These are phyloP conservation scores for Clarias pachynema DNA, from an alignment of 2,797 vertebrate species.

Conservation along the genomic window DNA sequence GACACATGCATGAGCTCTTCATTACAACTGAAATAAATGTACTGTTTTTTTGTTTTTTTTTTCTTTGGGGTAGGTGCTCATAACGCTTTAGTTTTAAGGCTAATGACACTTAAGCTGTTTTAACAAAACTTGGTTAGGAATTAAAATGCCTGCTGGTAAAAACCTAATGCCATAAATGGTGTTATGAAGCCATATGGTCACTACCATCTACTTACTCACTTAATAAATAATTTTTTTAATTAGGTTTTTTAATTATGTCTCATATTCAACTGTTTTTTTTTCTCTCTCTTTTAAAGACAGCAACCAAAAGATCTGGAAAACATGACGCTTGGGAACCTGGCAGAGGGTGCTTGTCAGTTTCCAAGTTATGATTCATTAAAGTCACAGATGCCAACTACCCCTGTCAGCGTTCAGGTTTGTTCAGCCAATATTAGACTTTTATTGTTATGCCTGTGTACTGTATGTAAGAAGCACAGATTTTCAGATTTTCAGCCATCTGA, in stretches of 20 bases:
- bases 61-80: neutral
- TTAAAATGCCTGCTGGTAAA: neutral
- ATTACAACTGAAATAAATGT: neutral
- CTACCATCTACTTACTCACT: neutral
- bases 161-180: too few relatives aligned
- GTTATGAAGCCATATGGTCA: neutral
- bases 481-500: neutral
- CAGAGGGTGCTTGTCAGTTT: constrained; percentile 56
- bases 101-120: neutral
- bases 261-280: constrained; percentile 1
- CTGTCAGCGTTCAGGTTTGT: constrained; percentile 66
- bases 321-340: constrained; percentile 56
- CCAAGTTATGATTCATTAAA: constrained; percentile 57
- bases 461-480: neutral
- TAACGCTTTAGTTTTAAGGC: neutral
- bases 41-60: neutral
- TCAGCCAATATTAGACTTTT: neutral
- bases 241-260: neutral
- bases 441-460: neutral
- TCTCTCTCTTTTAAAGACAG: constrained; percentile 45
- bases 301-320: constrained; percentile 5
- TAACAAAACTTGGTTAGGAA: neutral
- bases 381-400: constrained; percentile 21
- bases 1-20: neutral
- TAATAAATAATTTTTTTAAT: neutral